Base-by-base conservation (phyloP, 2,113 vertebrate genomes). In the Antechinus flavipes region DNA sequence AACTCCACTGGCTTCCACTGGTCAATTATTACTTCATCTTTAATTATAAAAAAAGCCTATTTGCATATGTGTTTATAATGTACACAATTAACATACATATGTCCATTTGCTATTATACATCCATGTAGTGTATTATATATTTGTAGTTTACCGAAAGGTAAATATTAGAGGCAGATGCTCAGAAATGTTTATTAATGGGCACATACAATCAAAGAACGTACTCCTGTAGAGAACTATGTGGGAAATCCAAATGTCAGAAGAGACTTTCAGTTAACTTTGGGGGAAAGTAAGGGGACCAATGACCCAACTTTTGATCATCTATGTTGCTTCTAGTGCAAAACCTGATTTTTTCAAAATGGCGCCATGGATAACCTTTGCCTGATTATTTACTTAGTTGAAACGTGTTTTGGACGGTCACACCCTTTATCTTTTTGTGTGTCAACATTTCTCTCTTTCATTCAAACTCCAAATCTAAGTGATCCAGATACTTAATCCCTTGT, bases 391-490 rank as follows among this genome's bases (percentile, higher is more conserved):
- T 93, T 35, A 68, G 49, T 19, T 94, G n/a, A 91, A 94, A 84
- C 90, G 10, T 61, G 50, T 19, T 91, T 96, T 93, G 93, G 90
- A 30, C 56, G 46, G 54, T 50, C 10, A 90, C 3, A 19, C 94
- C 50, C 35, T 68, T 91, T 90, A 47, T 56, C 68, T 96, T 53
- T 76, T 84, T 53, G 58, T 95, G 90, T 92, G 55, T 50, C 19
- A 84, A 84, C 68, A 84, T 84, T 84, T 42, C 68, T 23, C 35
- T 84, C 19, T n/a, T 14, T 27, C 58, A 23, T n/a, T 42, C 35
- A 22, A 42, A 84, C 68, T 84, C 68, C n/a, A 84, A 22, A 84
- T 42, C n/a, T 42, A 42, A 19, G 68, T 23, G 23, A 84, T 84
- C 16, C 68, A 84, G 89, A 93, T 47, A 90, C 56, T 56, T 23